Conservation (phyloP, 2,113 vertebrate species). For the Colossoma macropomum region DNA sequence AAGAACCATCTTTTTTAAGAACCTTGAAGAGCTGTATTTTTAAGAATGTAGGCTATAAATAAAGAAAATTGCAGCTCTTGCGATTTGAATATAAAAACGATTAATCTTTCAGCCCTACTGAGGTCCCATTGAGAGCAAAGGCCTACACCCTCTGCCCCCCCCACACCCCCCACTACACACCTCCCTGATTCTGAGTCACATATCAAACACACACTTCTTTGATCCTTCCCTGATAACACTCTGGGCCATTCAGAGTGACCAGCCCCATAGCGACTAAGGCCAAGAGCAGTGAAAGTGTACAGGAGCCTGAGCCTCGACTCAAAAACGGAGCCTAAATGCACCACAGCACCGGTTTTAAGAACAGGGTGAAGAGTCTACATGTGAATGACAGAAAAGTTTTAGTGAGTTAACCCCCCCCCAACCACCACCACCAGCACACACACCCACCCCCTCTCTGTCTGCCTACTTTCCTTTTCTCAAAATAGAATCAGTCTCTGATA, state of each 20-base stretch:
- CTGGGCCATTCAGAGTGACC: not conserved
- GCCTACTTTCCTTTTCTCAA: conserved; percentile 18
- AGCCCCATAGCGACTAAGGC: not conserved
- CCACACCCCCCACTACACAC: no score
- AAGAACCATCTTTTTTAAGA: no score
- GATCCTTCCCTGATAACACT: not conserved
- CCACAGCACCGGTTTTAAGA: not conserved
- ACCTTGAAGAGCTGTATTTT: no score
- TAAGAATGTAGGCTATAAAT: no score
- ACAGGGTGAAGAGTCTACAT: not conserved
- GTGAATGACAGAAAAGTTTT: conserved; percentile 11
- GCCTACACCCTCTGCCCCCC: no score
- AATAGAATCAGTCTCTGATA: conserved; percentile 38
- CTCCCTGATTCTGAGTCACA: not conserved
- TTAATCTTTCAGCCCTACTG: no score
- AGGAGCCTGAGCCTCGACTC: not conserved
- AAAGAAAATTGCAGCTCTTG: no score
- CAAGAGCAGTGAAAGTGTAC: not conserved
- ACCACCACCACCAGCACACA: not conserved
- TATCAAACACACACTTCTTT: not conserved
- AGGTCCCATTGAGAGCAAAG: no score
- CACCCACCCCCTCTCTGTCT: conserved; percentile 47
- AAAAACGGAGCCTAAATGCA: not conserved
- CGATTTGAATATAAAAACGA: no score
- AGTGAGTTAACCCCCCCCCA: not conserved